phyloP scores from a whole-genome alignment of 2,113 vertebrate genomes.

The Perca flavescens region DNA sequence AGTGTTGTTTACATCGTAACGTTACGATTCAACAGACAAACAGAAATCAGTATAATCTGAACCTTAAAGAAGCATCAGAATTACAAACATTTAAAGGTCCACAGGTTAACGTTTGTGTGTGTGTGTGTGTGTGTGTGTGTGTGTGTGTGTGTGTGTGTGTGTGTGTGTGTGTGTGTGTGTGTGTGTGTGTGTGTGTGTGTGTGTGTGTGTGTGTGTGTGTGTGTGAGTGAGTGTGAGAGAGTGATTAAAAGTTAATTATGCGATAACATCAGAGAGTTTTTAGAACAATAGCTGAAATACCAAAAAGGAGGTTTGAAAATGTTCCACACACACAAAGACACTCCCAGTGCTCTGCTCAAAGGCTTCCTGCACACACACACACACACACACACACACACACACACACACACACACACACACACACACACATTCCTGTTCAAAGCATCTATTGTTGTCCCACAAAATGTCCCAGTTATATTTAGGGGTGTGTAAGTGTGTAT shows the following conservation, averaged over 20 bases:
- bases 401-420: constrained; percentile 52
- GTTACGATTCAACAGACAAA: no score
- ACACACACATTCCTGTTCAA: constrained; percentile 37
- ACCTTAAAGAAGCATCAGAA: no score
- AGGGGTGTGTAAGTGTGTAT: constrained; percentile 30
- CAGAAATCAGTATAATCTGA: no score
- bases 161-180: background rate
- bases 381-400: constrained; percentile 56
- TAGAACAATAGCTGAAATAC: constrained; percentile 71
- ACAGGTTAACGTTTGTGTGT: background rate
- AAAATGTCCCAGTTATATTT: constrained; percentile 72
- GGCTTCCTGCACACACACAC: constrained; percentile 64
- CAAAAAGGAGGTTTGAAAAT: constrained; percentile 73
- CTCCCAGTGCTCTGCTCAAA: no score
- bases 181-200: background rate
- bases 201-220: constrained; percentile 20
- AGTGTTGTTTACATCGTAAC: no score
- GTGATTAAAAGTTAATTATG: constrained; percentile 10
- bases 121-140: background rate
- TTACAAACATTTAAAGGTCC: no score
- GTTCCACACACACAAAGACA: constrained; percentile 65
- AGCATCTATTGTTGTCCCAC: constrained; percentile 60
- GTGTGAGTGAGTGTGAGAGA: background rate
- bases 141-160: background rate
- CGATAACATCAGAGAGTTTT: constrained; percentile 66